These are phyloP conservation scores for Cryptus armator DNA, from an alignment of 2,888 invertebrate genomes.

Conservation along the genomic window DNA sequence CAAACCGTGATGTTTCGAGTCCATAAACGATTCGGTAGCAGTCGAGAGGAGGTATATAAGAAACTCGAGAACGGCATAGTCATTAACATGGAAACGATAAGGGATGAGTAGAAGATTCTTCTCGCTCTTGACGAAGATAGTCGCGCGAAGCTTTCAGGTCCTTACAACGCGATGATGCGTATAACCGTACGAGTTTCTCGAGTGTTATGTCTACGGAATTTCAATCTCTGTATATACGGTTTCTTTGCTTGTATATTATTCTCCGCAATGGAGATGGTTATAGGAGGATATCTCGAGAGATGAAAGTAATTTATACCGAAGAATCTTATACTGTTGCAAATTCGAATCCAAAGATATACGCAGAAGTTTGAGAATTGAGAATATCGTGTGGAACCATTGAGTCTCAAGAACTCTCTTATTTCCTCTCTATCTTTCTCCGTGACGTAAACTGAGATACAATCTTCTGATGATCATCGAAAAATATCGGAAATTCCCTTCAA, in stretches of 20 bases:
- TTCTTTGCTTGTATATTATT: not conserved
- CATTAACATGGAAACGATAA: slow-evolving; percentile 36
- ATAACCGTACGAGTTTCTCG: not conserved
- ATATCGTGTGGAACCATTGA: not conserved
- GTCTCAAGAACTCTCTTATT: not conserved
- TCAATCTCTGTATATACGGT: not conserved
- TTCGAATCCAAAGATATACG: slow-evolving; percentile 20
- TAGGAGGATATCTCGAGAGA: slow-evolving; percentile 21
- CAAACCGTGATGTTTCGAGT: slow-evolving; percentile 37
- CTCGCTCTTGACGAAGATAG: not conserved
- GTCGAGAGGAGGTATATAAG: slow-evolving; percentile 10
- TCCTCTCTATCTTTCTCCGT: not conserved
- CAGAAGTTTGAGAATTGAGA: not conserved
- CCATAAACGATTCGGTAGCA: slow-evolving; percentile 60
- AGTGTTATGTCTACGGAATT: slow-evolving; percentile 19
- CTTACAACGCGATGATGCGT: not conserved
- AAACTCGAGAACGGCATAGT: slow-evolving; percentile 18
- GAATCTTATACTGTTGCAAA: slow-evolving; percentile 16
- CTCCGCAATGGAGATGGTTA: not conserved
- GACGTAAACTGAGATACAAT: slow-evolving; percentile 21
- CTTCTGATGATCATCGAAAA: not conserved
- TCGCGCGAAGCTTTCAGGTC: not conserved
- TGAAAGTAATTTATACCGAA: slow-evolving; percentile 40
- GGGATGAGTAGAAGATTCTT: slow-evolving; percentile 29
- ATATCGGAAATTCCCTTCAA: not conserved